Evolutionary conservation across 2,888 invertebrate species (phyloP).

Genomic region (Coelogynopora nodosa): DNA sequence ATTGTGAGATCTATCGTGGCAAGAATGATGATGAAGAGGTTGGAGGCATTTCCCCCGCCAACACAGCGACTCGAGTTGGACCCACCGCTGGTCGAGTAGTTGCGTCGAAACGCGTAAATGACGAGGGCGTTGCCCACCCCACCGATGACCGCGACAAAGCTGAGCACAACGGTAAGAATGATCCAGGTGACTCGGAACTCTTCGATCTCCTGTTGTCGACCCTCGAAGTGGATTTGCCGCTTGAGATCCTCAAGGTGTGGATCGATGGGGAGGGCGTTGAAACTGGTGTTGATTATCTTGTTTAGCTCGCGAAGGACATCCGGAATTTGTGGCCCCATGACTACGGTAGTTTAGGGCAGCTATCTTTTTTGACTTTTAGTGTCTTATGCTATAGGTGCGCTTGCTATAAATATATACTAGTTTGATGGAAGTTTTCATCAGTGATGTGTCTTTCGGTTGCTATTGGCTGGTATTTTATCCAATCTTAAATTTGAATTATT

Average conservation of each 20-base stretch:
- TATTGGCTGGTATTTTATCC: too few relatives aligned
- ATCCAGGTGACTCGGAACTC: background rate
- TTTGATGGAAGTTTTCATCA: too few relatives aligned
- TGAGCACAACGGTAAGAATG: conserved; percentile 25
- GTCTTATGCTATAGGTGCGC: too few relatives aligned
- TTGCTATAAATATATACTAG: too few relatives aligned
- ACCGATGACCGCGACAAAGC: background rate
- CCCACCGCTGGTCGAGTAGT: conserved; percentile 45
- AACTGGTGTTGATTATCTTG: too few relatives aligned
- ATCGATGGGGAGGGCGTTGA: too few relatives aligned
- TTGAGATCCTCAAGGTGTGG: background rate
- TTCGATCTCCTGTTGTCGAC: background rate
- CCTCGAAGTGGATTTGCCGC: background rate
- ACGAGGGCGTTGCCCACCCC: conserved; percentile 27
- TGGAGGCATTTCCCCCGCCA: conserved; percentile 50
- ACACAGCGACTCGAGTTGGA: background rate
- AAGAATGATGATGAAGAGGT: conserved; percentile 51
- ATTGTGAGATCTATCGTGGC: conserved; percentile 53
- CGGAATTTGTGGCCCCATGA: too few relatives aligned
- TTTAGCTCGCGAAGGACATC: too few relatives aligned
- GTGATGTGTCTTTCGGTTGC: too few relatives aligned
- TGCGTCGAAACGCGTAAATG: conserved; percentile 59
- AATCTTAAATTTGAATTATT: too few relatives aligned
- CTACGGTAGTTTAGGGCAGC: too few relatives aligned
- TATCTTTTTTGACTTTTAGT: too few relatives aligned